A percentile compares a stretch with the other conserved stretches of the same genome.
Evolutionary conservation across 2,888 invertebrate species (phyloP).

Genomic region (Drosophila ezoana): DNA sequence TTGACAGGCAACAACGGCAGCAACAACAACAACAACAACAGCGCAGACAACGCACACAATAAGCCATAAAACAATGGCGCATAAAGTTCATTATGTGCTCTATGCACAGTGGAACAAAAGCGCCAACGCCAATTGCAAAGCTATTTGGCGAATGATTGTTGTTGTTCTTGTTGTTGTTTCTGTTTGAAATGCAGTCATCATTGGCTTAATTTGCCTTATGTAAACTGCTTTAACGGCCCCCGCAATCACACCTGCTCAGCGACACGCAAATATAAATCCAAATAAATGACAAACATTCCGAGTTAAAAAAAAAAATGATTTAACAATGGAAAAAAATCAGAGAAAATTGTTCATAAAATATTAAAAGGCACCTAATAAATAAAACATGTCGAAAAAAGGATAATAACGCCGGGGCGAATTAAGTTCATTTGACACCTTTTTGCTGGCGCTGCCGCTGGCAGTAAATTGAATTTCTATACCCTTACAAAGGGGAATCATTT

Average conservation of each 20-base stretch:
- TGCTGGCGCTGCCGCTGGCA: constrained; percentile 19
- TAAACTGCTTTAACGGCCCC: constrained; percentile 9
- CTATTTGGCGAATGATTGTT: constrained; percentile 2
- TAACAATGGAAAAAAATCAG: constrained; percentile 26
- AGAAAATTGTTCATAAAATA: constrained; percentile 53
- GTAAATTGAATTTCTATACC: constrained; percentile 45
- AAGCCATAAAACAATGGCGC: constrained; percentile 56
- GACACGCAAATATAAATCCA: constrained; percentile 14
- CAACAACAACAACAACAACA: constrained; percentile 16
- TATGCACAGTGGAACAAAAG: constrained; percentile 65
- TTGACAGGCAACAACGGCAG: constrained; percentile 62
- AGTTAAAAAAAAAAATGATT: constrained; percentile 30
- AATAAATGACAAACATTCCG: constrained; percentile 36
- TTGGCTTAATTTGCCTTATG: constrained; percentile 43
- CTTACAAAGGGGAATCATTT: not conserved
- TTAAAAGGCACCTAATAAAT: constrained; percentile 71
- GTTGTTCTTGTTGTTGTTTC: constrained; percentile 6
- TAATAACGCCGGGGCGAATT: constrained; percentile 47
- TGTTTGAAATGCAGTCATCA: not conserved
- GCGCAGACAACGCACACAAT: constrained; percentile 38
- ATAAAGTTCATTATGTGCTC: constrained; percentile 67
- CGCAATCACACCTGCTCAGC: not conserved
- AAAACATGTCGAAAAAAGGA: constrained; percentile 56
- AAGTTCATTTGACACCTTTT: constrained; percentile 77
- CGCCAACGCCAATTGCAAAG: constrained; percentile 17